Percentiles rank a stretch among this genome's conserved stretches.
Conservation (phyloP, 2,888 invertebrate genomes). For the Andrena camellia region DNA sequence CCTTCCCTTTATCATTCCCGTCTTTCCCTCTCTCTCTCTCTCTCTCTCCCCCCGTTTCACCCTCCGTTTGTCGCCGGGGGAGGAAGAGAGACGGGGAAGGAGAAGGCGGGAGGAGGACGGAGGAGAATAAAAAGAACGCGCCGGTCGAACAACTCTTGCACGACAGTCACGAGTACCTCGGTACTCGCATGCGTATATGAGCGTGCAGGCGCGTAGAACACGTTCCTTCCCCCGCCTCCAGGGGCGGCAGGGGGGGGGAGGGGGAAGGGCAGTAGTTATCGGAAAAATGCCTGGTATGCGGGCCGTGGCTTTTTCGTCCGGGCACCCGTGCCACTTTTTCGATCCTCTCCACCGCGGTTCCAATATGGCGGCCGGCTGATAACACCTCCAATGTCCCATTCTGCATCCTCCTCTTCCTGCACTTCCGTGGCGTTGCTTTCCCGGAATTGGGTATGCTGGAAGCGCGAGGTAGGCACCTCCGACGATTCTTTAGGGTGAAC, state of each 20-base stretch:
- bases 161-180: constrained; percentile 67
- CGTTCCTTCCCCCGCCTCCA: constrained; percentile 62
- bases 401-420: no score
- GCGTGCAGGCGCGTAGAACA: constrained; percentile 74
- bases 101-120: constrained; percentile 26
- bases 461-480: no score
- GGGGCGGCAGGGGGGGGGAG: no score
- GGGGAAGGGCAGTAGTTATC: constrained; percentile 63
- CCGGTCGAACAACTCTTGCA: constrained; percentile 78
- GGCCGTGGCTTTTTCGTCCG: constrained; percentile 54
- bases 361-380: not conserved
- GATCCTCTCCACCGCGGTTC: not conserved
- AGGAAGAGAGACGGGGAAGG: constrained; percentile 7
- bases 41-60: not conserved
- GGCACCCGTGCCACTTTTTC: constrained; percentile 13
- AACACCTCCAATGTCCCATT: no score
- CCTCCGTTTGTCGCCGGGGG: constrained; percentile 5
- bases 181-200: constrained; percentile 64
- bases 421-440: no score
- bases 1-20: constrained; percentile 1
- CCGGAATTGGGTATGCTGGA: no score
- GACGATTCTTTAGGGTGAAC: no score
- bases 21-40: not conserved
- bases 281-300: constrained; percentile 66
- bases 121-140: constrained; percentile 67